phyloP scores from a whole-genome alignment of 1,140 invertebrate species.

The Paralvinella palmiformis region DNA sequence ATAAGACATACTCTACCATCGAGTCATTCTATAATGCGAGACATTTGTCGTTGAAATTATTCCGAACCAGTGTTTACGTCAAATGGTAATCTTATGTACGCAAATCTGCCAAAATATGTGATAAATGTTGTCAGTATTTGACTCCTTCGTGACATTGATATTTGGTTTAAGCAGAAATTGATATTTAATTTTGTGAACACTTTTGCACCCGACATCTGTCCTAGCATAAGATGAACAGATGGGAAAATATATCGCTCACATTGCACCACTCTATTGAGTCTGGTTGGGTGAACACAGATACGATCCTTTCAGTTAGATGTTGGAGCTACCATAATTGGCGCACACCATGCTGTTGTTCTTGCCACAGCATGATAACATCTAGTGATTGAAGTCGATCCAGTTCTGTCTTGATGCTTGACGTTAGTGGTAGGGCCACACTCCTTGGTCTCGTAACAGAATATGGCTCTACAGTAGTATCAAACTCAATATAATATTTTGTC shows the following conservation, averaged over 20 bases:
- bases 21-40: constrained; percentile 13
- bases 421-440: neutral
- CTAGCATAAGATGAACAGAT: neutral
- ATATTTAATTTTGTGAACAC: constrained; percentile 23
- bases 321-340: constrained; percentile 14
- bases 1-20: constrained; percentile 16
- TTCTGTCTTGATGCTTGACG: constrained; percentile 21
- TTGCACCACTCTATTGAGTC: constrained; percentile 1
- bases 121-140: constrained; percentile 14
- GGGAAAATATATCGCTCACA: neutral
- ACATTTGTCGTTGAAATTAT: constrained; percentile 20
- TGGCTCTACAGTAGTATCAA: neutral
- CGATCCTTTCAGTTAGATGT: constrained; percentile 18
- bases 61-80: constrained; percentile 21
- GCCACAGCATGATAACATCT: constrained; percentile 30
- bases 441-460: neutral
- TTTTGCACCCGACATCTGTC: neutral
- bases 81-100: constrained; percentile 21
- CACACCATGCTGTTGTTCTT: constrained; percentile 25
- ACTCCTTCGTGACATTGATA: constrained; percentile 20
- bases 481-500: neutral
- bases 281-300: constrained; percentile 11
- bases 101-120: constrained; percentile 19
- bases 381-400: constrained; percentile 24
- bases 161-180: constrained; percentile 22